These are phyloP conservation scores for Zygogramma bicolorata DNA, from an alignment of 2,888 invertebrate genomes.

Conservation along the genomic window DNA sequence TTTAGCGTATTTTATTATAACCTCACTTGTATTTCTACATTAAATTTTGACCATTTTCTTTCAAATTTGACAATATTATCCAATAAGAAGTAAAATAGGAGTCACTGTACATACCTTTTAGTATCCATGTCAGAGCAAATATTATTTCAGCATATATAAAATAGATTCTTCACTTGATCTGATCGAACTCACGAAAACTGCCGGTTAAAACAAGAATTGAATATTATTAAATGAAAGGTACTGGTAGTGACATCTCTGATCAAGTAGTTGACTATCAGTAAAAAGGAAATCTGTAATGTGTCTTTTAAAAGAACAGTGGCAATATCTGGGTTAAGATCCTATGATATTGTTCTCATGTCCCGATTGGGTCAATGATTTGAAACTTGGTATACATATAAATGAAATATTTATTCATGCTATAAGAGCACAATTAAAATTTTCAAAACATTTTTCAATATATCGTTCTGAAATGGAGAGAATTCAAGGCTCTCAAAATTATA, in stretches of 20 bases:
- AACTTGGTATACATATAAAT: too few species aligned
- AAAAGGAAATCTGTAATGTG: background rate
- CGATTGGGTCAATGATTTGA: too few species aligned
- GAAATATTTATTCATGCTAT: too few species aligned
- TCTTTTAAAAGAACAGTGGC: slow-evolving; percentile 3
- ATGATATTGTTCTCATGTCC: too few species aligned
- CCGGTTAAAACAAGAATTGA: background rate
- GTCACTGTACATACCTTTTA: too few species aligned
- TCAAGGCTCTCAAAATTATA: too few species aligned
- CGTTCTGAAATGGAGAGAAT: too few species aligned
- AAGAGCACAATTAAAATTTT: too few species aligned
- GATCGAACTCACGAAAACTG: too few species aligned
- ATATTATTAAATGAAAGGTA: background rate
- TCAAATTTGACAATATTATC: background rate
- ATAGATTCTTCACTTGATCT: background rate
- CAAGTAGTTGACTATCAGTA: background rate
- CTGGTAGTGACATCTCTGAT: background rate
- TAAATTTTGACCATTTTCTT: background rate
- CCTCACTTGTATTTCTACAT: background rate
- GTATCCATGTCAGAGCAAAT: too few species aligned
- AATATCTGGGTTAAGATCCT: background rate
- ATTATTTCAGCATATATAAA: background rate
- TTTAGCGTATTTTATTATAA: background rate
- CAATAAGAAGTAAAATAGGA: too few species aligned
- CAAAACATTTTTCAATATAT: too few species aligned